Conservation (phyloP, 2,113 vertebrate species). For the Barnardius zonarius region DNA sequence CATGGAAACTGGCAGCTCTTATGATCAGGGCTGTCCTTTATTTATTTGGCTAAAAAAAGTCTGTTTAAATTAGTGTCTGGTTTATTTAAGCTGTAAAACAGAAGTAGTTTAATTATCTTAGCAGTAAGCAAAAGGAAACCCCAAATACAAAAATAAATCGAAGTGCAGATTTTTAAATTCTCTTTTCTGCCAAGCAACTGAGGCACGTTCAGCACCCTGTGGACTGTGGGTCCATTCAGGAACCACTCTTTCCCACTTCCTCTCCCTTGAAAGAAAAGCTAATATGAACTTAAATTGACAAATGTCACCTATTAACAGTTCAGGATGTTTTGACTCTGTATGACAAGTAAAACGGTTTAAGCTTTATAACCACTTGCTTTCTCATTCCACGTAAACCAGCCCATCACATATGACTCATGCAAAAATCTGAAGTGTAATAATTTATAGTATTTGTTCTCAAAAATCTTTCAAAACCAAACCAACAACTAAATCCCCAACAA, state of each 20-base stretch:
- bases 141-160: background rate
- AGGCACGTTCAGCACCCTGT: background rate
- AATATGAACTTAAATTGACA: background rate
- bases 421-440: background rate
- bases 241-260: background rate
- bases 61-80: background rate
- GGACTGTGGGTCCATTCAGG: background rate
- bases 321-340: background rate
- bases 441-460: background rate
- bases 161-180: background rate
- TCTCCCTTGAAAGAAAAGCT: background rate
- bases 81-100: background rate
- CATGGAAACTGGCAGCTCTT: conserved; percentile 9
- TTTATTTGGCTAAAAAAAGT: background rate
- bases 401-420: rapidly evolving
- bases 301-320: background rate
- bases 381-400: background rate
- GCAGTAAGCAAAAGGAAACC: conserved; percentile 17
- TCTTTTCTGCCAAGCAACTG: background rate
- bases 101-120: background rate
- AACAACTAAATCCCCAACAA: background rate
- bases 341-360: background rate
- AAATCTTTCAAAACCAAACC: background rate
- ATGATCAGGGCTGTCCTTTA: background rate
- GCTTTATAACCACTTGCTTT: background rate